Percentiles rank a stretch among this genome's conserved stretches.
Conservation (phyloP, 2,888 invertebrate genomes). For the Nipponacmea schrenckii region DNA sequence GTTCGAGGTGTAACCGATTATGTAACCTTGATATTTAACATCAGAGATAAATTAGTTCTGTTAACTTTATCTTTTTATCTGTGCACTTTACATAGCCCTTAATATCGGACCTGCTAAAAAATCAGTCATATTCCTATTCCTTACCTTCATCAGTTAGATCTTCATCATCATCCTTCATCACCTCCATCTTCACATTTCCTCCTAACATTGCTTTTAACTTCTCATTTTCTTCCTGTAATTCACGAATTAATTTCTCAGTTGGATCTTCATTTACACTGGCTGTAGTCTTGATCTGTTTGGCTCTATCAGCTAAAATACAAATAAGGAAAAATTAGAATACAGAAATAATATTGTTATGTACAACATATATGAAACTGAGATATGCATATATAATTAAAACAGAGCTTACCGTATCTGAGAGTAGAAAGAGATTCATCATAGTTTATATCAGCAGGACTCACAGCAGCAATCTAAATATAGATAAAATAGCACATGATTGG, state of each 20-base stretch:
- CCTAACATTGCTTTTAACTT: conserved; percentile 68
- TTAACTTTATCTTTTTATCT: no score
- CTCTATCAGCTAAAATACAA: conserved; percentile 70
- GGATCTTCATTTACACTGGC: conserved; percentile 73
- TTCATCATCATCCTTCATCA: conserved; percentile 43
- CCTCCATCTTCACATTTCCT: conserved; percentile 55
- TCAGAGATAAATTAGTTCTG: no score
- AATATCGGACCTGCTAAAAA: no score
- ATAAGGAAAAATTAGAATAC: background rate
- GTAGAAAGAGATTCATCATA: conserved; percentile 71
- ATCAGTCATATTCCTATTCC: no score
- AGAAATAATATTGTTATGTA: no score
- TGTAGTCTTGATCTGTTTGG: conserved; percentile 72
- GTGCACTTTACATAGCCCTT: no score
- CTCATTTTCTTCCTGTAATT: conserved; percentile 72
- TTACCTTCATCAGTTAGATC: conserved; percentile 45
- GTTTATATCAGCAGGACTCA: conserved; percentile 72
- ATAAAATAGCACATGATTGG: conserved; percentile 10
- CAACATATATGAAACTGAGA: no score
- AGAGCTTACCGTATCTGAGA: conserved; percentile 69
- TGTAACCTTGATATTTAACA: no score
- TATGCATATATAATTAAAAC: no score
- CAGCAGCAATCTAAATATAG: conserved; percentile 68
- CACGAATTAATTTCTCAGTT: conserved; percentile 71
- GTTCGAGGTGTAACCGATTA: no score